phyloP scores from a whole-genome alignment of 2,888 invertebrate species.

The Ypsolopha scabrella region DNA sequence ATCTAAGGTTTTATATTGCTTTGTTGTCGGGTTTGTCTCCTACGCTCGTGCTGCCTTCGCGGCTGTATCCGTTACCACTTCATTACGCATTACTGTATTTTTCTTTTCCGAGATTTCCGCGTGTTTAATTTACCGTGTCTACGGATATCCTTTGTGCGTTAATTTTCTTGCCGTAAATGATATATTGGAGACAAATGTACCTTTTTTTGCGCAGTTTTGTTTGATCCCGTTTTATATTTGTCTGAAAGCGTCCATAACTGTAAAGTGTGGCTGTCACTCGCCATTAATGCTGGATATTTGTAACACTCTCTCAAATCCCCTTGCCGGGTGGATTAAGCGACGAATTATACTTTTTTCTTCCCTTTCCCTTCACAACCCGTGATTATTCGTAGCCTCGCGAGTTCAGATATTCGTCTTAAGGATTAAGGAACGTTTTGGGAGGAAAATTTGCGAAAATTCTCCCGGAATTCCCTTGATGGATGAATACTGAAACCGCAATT shows the following conservation, averaged over 20 bases:
- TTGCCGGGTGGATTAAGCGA: slow-evolving; percentile 49
- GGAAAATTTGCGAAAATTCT: slow-evolving; percentile 40
- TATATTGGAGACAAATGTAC: neutral
- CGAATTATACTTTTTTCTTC: slow-evolving; percentile 57
- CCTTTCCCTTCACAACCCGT: slow-evolving; percentile 44
- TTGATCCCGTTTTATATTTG: neutral
- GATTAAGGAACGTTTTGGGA: slow-evolving; percentile 56
- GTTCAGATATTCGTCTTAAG: slow-evolving; percentile 65
- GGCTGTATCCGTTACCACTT: slow-evolving; percentile 17
- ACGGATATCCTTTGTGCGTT: slow-evolving; percentile 21
- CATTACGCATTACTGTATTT: slow-evolving; percentile 34
- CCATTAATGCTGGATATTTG: slow-evolving; percentile 51
- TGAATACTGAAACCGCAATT: slow-evolving; percentile 57
- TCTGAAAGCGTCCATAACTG: neutral
- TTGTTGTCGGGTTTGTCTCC: slow-evolving; percentile 33
- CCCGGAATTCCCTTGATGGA: slow-evolving; percentile 52
- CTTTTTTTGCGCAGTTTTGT: neutral
- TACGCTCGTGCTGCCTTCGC: neutral
- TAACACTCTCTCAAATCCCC: slow-evolving; percentile 32
- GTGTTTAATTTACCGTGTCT: slow-evolving; percentile 37
- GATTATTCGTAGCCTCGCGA: slow-evolving; percentile 58
- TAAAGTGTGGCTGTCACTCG: slow-evolving; percentile 28
- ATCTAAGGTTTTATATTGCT: slow-evolving; percentile 29
- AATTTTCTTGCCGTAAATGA: slow-evolving; percentile 15
- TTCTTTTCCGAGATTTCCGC: slow-evolving; percentile 25